Evolutionary conservation across 2,113 vertebrate species (phyloP), one percentile per base, ranked within the genome.

Genomic region (Amazona guildingii): DNA sequence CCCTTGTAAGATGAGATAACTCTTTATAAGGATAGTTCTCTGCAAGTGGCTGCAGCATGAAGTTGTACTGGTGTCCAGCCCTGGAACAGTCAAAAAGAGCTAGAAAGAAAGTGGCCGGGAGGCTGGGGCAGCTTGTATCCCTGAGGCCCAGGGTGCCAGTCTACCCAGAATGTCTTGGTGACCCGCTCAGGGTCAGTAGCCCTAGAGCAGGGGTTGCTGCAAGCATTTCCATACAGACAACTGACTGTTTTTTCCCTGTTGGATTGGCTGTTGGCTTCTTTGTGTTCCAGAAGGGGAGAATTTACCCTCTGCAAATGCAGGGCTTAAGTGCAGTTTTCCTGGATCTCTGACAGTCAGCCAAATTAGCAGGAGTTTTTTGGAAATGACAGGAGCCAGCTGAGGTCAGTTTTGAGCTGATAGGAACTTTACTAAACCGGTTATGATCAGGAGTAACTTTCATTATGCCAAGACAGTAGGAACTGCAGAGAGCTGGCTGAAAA

Each of bases 291-390:
- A 90, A 85, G 64, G 43, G 35, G 72, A 84, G 66, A 92, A 82
- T 95, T 94, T 92, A 95, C 72, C 51, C 83, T 91, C 64, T 83
- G 55, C 63, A 73, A 83, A 70, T 80, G 35, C 83, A 90, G 31
- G 63, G 20, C 64, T 80, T 90, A 70, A 44, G 57, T 70, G 72
- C 63, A 76, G 9, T 91, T 96, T 92, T 96, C 87, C 88, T 88
- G 72, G 87, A 94, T 70, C 72, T 88, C 6, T 3, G n/a, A 72
- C 48, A 67, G 75, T 86, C 72, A 88, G 93, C 70, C 95, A 95
- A 92, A 94, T 82, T 91, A 95, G 85, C 85, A 86, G 92, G 75
- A 93, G 33, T 37, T 59, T 94, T 95, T 92, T 95, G 92, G 85
- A 93, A 95, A 74, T 3, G 9, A 86, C 82, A 83, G 72, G 54